These are phyloP conservation scores for Tachina fera DNA, from an alignment of 2,888 invertebrate genomes.

Conservation along the genomic window DNA sequence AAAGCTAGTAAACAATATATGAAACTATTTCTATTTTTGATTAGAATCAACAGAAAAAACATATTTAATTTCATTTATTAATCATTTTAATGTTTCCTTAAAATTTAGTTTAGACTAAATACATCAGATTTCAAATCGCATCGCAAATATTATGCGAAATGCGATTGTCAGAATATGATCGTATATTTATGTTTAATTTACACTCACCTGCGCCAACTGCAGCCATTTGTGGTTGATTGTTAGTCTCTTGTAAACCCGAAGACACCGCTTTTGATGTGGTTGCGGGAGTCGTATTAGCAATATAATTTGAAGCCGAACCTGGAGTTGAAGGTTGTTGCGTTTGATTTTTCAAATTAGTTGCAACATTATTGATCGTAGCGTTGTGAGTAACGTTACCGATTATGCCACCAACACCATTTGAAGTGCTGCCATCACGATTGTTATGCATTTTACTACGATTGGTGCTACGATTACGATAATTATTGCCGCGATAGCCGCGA, in stretches of 20 bases:
- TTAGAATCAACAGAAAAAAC: too few species aligned
- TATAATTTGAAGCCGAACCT: constrained; percentile 54
- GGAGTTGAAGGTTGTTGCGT: constrained; percentile 75
- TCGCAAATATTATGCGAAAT: too few species aligned
- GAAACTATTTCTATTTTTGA: too few species aligned
- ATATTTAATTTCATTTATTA: too few species aligned
- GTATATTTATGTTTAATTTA: background rate
- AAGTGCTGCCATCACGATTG: constrained; percentile 73
- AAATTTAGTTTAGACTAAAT: too few species aligned
- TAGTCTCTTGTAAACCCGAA: constrained; percentile 77
- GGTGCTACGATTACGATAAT: constrained; percentile 80
- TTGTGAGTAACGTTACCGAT: constrained; percentile 69
- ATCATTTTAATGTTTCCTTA: too few species aligned
- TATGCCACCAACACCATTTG: constrained; percentile 61
- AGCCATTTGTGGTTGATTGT: constrained; percentile 77
- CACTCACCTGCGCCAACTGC: constrained; percentile 77
- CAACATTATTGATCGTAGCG: constrained; percentile 70
- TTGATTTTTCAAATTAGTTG: constrained; percentile 77
- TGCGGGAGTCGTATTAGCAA: constrained; percentile 73
- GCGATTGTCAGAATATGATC: too few species aligned
- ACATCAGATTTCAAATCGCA: too few species aligned
- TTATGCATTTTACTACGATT: constrained; percentile 75
- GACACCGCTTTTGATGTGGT: constrained; percentile 74
- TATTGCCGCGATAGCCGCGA: constrained; percentile 84
- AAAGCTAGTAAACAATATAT: too few species aligned